Conservation (phyloP, 2,797 vertebrate species). For the Carapus acus region DNA sequence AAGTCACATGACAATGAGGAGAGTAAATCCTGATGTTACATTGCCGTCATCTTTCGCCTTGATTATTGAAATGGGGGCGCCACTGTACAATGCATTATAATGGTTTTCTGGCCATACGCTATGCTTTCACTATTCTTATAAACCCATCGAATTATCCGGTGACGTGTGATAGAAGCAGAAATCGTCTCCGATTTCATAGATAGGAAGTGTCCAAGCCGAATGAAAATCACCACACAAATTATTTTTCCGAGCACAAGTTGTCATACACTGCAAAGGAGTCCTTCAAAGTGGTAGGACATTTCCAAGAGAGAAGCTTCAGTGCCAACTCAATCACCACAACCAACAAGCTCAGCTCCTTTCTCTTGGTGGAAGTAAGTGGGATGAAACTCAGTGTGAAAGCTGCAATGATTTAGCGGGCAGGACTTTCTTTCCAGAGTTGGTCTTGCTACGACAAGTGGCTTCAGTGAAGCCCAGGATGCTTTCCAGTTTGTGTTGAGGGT, state of each 20-base stretch:
- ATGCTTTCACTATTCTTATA: constrained; percentile 56
- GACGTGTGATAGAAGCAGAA: constrained; percentile 34
- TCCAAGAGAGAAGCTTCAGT: constrained; percentile 24
- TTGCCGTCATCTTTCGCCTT: constrained; percentile 60
- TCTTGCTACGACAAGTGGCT: constrained; percentile 13
- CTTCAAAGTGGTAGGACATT: too few species aligned
- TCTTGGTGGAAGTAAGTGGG: constrained; percentile 2
- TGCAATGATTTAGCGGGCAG: constrained; percentile 23
- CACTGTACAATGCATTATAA: constrained; percentile 54
- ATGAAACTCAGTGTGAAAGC: constrained; percentile 21
- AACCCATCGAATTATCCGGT: constrained; percentile 41
- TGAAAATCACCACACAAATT: constrained; percentile 24
- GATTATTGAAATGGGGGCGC: constrained; percentile 58
- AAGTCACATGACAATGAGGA: constrained; percentile 74
- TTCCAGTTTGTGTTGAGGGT: constrained; percentile 26
- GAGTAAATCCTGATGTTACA: constrained; percentile 64
- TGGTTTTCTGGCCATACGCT: constrained; percentile 31
- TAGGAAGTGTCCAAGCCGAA: constrained; percentile 29
- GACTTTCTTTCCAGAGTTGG: constrained; percentile 16
- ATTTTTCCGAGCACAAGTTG: constrained; percentile 21
- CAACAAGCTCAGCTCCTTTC: constrained; percentile 21
- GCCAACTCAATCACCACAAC: not conserved
- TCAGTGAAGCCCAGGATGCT: constrained; percentile 10
- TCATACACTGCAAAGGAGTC: constrained; percentile 18
- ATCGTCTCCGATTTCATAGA: constrained; percentile 62